Evolutionary conservation across 2,113 vertebrate species (phyloP).

Genomic region (Hemibagrus wyckioides): DNA sequence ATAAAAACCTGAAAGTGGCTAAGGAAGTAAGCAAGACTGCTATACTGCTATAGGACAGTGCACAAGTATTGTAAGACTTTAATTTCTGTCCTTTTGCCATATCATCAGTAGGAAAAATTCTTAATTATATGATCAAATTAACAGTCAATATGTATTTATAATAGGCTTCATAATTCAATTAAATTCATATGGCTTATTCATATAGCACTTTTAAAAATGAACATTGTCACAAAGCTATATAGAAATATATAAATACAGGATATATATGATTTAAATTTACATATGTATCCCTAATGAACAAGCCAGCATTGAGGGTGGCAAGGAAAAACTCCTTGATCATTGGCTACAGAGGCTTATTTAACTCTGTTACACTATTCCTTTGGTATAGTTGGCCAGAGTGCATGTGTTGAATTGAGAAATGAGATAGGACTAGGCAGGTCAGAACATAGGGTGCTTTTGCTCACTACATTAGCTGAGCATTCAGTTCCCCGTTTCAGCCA

Average conservation of each 20-base stretch:
- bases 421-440: neutral
- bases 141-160: neutral
- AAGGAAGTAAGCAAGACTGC: neutral
- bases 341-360: neutral
- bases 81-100: neutral
- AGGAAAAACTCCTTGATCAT: neutral
- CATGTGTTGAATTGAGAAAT: conserved; percentile 4
- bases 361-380: neutral
- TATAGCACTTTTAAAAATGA: too few relatives aligned
- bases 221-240: too few relatives aligned
- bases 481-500: conserved; percentile 8
- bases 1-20: neutral
- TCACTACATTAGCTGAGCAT: conserved; percentile 41
- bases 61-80: neutral
- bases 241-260: too few relatives aligned
- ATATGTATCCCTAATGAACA: too few relatives aligned
- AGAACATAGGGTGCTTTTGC: conserved; percentile 29
- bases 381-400: neutral
- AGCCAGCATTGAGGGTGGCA: too few relatives aligned
- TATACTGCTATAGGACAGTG: neutral
- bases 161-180: neutral
- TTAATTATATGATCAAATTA: neutral
- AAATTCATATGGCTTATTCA: too few relatives aligned
- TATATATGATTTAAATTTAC: too few relatives aligned
- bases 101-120: neutral